Percentiles rank a stretch among this genome's conserved stretches.
phyloP scores from a whole-genome alignment of 35 echinoderm and acorn worm genomes.

The Strongylocentrotus purpuratus region DNA sequence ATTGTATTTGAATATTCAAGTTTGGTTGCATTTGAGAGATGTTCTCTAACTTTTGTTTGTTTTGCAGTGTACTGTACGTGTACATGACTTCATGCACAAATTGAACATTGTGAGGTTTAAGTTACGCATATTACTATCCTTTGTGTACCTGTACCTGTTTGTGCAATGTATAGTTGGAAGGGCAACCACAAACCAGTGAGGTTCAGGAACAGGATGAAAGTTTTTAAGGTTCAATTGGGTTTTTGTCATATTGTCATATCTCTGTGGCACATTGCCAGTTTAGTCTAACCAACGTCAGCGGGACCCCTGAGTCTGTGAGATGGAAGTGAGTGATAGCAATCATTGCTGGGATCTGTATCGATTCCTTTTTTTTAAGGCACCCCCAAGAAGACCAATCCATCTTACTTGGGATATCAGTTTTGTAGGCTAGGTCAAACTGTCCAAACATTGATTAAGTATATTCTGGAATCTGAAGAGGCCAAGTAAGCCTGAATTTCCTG shows the following conservation, averaged over 20 bases:
- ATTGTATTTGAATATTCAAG: background rate
- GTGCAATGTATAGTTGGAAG: background rate
- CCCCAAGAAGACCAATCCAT: background rate
- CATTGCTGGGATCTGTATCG: background rate
- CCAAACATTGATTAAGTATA: background rate
- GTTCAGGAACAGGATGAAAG: background rate
- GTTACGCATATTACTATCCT: background rate
- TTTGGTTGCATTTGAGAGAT: background rate
- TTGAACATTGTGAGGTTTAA: background rate
- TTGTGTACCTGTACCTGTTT: background rate
- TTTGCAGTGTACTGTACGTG: background rate
- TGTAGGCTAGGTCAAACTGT: background rate
- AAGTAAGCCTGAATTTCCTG: slow-evolving; percentile 19
- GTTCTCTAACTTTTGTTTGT: background rate
- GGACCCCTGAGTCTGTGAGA: background rate
- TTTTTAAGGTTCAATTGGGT: background rate
- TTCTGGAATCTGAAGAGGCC: background rate
- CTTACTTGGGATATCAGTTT: background rate
- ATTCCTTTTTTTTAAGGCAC: background rate
- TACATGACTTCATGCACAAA: background rate
- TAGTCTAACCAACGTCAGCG: background rate
- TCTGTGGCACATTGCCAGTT: slow-evolving; percentile 9
- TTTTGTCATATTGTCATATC: background rate
- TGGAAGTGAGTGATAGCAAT: slow-evolving; percentile 1
- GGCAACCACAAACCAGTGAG: background rate